Evolutionary conservation across 2,113 vertebrate species (phyloP).

Genomic region (Carollia perspicillata): DNA sequence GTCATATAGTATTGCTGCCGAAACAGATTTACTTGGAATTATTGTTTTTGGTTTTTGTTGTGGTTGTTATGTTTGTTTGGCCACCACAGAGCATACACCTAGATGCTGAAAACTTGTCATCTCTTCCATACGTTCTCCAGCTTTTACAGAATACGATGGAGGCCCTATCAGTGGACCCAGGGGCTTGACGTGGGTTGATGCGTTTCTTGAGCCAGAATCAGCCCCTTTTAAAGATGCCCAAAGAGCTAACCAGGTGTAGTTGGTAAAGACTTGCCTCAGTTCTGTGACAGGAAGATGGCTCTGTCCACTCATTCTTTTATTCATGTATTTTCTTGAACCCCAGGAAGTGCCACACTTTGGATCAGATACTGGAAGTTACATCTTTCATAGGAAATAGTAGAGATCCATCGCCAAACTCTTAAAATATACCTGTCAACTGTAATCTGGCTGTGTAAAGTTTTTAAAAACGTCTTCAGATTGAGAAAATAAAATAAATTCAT

Average conservation of each 20-base stretch:
- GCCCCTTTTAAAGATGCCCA: background rate
- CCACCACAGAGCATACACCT: background rate
- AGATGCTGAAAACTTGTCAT: background rate
- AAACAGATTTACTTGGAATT: background rate
- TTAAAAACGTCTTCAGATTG: background rate
- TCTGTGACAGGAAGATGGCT: background rate
- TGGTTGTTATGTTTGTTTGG: background rate
- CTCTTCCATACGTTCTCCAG: background rate
- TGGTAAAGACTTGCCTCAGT: background rate
- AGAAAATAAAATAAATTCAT: background rate
- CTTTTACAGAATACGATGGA: background rate
- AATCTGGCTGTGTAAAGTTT: background rate
- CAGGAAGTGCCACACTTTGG: background rate
- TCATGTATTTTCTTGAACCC: background rate
- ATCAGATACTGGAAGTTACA: background rate
- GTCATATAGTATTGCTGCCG: background rate
- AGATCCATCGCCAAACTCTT: background rate
- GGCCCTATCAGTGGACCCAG: background rate
- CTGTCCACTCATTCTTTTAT: background rate
- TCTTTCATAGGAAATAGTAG: background rate
- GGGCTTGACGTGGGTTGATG: background rate
- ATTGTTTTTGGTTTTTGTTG: background rate
- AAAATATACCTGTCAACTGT: constrained; percentile 14
- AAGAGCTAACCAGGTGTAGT: background rate
- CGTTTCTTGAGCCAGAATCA: background rate